A percentile compares a stretch with the other conserved stretches of the same genome.
These are phyloP conservation scores for Cosmorhoe ocellata DNA, from an alignment of 2,888 invertebrate species.

Conservation along the genomic window DNA sequence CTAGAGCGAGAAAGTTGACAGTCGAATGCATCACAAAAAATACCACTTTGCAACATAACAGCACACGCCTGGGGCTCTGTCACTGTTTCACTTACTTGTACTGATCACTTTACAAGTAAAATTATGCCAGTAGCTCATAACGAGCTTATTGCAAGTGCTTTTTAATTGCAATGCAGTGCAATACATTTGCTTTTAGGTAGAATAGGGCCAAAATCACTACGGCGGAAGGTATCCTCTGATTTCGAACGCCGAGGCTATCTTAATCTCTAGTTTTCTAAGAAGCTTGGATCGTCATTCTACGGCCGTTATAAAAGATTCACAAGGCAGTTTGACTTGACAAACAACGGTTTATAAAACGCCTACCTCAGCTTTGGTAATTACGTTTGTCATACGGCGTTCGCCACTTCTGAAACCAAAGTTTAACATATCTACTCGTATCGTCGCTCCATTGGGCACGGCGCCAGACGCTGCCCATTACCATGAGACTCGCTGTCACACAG, in stretches of 20 bases:
- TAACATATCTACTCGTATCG: slow-evolving; percentile 18
- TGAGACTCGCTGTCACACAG: slow-evolving; percentile 21
- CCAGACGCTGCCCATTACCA: slow-evolving; percentile 32
- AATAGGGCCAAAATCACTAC: neutral
- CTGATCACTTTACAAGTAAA: too few species aligned
- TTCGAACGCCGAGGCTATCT: slow-evolving; percentile 13
- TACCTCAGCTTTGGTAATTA: too few species aligned
- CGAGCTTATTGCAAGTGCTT: neutral
- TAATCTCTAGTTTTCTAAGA: neutral
- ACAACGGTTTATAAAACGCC: too few species aligned
- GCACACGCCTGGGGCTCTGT: too few species aligned
- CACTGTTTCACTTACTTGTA: too few species aligned
- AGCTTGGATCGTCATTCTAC: neutral
- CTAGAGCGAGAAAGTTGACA: too few species aligned
- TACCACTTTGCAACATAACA: too few species aligned
- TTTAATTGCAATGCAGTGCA: neutral
- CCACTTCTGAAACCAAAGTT: neutral
- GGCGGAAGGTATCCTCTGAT: slow-evolving; percentile 11
- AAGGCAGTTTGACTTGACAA: too few species aligned
- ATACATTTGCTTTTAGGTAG: neutral
- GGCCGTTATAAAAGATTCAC: too few species aligned
- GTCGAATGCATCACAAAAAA: too few species aligned
- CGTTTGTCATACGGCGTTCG: neutral
- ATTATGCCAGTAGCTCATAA: too few species aligned
- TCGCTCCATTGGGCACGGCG: slow-evolving; percentile 33